These are phyloP conservation scores for Crotophaga sulcirostris DNA, from an alignment of 2,113 vertebrate species.

Conservation along the genomic window DNA sequence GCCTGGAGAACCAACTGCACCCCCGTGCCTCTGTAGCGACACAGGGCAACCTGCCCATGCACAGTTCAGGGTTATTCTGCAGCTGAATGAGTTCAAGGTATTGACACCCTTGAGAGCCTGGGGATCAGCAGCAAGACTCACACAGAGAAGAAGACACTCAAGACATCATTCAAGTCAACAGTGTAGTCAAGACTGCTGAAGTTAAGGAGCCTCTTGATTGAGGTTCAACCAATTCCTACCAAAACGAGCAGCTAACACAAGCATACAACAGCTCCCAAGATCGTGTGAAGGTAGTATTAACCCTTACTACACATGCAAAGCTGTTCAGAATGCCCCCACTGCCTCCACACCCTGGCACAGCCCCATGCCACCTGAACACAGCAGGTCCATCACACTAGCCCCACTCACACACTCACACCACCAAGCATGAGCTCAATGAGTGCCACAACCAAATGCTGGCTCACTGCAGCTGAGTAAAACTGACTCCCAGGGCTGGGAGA, in stretches of 20 bases:
- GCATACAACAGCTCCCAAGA: background rate
- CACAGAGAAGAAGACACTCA: background rate
- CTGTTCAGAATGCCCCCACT: background rate
- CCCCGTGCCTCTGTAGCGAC: background rate
- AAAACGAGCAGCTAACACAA: background rate
- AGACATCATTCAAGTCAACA: background rate
- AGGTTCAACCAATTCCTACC: background rate
- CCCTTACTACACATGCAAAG: background rate
- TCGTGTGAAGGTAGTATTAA: background rate
- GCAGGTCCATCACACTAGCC: background rate
- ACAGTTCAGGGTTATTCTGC: background rate
- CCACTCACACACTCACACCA: background rate
- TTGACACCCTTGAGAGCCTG: accelerated
- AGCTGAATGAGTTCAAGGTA: background rate
- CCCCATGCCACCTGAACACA: background rate
- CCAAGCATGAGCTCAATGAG: background rate
- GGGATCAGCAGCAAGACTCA: background rate
- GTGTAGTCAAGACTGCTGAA: background rate
- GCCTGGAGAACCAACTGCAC: background rate
- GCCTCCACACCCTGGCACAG: background rate
- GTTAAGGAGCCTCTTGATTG: background rate
- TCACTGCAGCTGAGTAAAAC: background rate
- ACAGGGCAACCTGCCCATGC: background rate
- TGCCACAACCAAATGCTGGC: background rate
- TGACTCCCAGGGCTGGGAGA: background rate